These are phyloP conservation scores for Eupithecia exiguata DNA, from an alignment of 2,888 invertebrate genomes.

Conservation along the genomic window DNA sequence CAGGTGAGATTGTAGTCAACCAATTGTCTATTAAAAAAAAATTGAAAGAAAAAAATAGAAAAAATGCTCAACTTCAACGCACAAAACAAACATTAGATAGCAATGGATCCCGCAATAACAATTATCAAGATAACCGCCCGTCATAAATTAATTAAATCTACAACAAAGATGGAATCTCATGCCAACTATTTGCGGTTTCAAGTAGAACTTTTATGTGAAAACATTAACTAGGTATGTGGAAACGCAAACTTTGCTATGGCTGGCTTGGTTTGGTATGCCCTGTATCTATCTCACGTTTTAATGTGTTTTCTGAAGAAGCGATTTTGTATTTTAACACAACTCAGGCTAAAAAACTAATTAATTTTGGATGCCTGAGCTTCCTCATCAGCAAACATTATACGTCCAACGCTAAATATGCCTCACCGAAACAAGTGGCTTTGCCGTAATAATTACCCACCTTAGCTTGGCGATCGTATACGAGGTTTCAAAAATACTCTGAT, in stretches of 20 bases:
- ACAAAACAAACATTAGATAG: neutral
- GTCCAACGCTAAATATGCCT: no score
- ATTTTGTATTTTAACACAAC: neutral
- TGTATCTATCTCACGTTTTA: constrained; percentile 28
- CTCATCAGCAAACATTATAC: no score
- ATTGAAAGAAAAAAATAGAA: no score
- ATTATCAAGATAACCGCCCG: neutral
- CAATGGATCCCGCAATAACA: neutral
- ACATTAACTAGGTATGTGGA: constrained; percentile 34
- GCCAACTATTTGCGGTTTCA: constrained; percentile 53
- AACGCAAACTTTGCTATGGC: constrained; percentile 37
- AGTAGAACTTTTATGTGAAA: constrained; percentile 52
- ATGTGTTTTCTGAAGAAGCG: constrained; percentile 18
- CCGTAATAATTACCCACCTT: no score
- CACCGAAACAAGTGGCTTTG: no score
- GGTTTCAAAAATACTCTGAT: no score
- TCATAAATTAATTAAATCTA: constrained; percentile 22
- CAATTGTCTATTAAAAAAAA: no score
- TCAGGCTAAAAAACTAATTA: no score
- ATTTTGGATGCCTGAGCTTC: no score
- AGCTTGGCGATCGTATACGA: no score
- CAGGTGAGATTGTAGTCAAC: no score
- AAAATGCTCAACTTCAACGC: no score
- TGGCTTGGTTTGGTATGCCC: constrained; percentile 27
- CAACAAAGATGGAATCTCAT: constrained; percentile 48